Conservation (phyloP, 2,888 invertebrate species). For the Eubasilissa splendida region DNA sequence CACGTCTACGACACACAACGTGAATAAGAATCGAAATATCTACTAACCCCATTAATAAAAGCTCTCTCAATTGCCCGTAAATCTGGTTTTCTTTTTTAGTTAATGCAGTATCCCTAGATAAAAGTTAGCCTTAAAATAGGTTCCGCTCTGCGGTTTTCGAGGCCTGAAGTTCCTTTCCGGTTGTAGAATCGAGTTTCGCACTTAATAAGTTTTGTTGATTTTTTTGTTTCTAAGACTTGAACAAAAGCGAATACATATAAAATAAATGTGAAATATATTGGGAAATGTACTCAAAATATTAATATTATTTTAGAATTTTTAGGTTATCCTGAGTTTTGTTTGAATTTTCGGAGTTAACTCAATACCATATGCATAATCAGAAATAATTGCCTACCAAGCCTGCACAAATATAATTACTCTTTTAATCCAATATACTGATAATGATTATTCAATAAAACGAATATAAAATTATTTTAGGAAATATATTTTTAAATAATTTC, state of each 20-base stretch:
- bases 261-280: not conserved
- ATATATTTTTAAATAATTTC: too few species aligned
- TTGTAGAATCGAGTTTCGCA: constrained; percentile 4
- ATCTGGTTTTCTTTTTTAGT: not conserved
- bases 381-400: too few species aligned
- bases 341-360: too few species aligned
- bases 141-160: constrained; percentile 20
- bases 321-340: too few species aligned
- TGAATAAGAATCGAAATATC: constrained; percentile 1
- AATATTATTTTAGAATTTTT: too few species aligned
- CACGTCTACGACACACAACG: not conserved
- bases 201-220: not conserved
- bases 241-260: not conserved
- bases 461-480: too few species aligned
- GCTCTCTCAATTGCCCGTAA: constrained; percentile 5
- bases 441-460: too few species aligned
- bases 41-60: constrained; percentile 13
- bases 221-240: not conserved
- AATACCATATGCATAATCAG: too few species aligned
- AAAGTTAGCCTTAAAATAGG: constrained; percentile 5
- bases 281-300: too few species aligned
- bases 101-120: constrained; percentile 30
- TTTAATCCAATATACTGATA: too few species aligned
- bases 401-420: too few species aligned
- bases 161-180: constrained; percentile 36